Evolutionary conservation across 2,797 vertebrate genomes (phyloP).

Genomic region (Coreius guichenoti): DNA sequence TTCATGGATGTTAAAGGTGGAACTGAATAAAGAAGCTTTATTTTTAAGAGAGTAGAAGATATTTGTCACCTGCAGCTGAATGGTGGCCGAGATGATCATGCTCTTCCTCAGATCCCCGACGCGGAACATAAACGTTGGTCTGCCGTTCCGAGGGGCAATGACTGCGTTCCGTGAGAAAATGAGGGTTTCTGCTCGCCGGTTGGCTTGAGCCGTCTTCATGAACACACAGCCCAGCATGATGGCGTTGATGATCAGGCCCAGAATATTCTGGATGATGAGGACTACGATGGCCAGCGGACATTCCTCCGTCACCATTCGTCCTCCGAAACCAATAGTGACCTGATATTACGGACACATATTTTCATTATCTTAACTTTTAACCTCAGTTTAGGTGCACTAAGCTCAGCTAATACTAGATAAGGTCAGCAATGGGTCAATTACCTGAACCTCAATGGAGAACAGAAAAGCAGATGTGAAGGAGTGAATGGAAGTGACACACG

Average conservation of each 20-base stretch:
- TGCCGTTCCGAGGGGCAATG: slow-evolving; percentile 88
- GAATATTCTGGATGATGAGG: slow-evolving; percentile 95
- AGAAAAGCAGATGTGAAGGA: slow-evolving; percentile 98
- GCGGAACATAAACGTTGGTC: slow-evolving; percentile 94
- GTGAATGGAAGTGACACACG: slow-evolving; percentile 83
- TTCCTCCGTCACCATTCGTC: slow-evolving; percentile 97
- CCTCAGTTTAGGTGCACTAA: not conserved
- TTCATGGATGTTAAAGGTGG: not conserved
- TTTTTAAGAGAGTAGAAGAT: not conserved
- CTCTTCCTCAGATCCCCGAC: slow-evolving; percentile 96
- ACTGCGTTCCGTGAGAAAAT: slow-evolving; percentile 96
- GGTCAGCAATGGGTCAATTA: slow-evolving; percentile 37
- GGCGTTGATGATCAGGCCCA: slow-evolving; percentile 95
- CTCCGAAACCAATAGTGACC: slow-evolving; percentile 98
- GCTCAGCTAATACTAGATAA: not conserved
- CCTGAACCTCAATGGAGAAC: slow-evolving; percentile 98
- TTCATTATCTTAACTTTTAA: not conserved
- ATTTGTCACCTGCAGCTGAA: slow-evolving; percentile 88
- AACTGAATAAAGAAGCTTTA: not conserved
- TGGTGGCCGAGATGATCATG: slow-evolving; percentile 96
- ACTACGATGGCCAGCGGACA: slow-evolving; percentile 92
- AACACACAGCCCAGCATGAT: slow-evolving; percentile 98
- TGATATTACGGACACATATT: slow-evolving; percentile 47
- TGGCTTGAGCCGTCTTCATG: slow-evolving; percentile 98
- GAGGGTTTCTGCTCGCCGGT: slow-evolving; percentile 92